Evolutionary conservation across 1,140 invertebrate species (phyloP), one percentile per base, ranked within the genome.

Genomic region (Brachionus asplanchnoidis): DNA sequence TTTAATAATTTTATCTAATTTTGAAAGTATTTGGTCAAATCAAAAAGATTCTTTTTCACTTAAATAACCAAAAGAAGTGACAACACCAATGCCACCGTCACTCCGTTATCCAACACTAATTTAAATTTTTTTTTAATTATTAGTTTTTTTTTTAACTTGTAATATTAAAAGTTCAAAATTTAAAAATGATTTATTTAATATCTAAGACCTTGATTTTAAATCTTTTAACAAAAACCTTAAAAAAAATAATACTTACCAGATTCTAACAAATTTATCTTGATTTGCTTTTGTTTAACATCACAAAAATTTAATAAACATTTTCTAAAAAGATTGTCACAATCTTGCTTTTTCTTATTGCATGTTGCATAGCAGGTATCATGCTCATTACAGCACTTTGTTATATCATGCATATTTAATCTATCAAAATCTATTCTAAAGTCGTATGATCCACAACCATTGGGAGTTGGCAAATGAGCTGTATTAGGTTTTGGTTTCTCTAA

Each of bases 291-390:
- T 56, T 36, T 40, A 8, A 56, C 20, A 20, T 65, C 7, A 28
- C 73, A 77, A 77, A 50, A 77, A 23, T 65, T 26, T n/a, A 36
- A 1, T 12, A 82, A 17, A 46, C 79, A 82, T 65, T 65, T 36
- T 44, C 14, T 68, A 82, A 82, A 82, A n/a, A 32, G 8, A 12
- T 82, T 12, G 14, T 82, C 79, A 82, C 79, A 82, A 14, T 42
- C 32, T 40, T 17, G 8, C 26, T 82, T 82, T 42, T 23, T 42
- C 40, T 82, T 11, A 65, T 82, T 82, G 28, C 79, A 82, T 68
- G 79, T 82, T 11, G 50, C 79, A 44, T 82, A 82, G 20, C 79
- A 82, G 14, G 32, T 82, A n/a, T 82, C 79, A 46, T 82, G 79
- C 4, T 65, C 50, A 11, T 65, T 65, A 46, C 79, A 82, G 6